phyloP scores from a whole-genome alignment of 2,797 vertebrate genomes.

The Peromyscus nudipes region DNA sequence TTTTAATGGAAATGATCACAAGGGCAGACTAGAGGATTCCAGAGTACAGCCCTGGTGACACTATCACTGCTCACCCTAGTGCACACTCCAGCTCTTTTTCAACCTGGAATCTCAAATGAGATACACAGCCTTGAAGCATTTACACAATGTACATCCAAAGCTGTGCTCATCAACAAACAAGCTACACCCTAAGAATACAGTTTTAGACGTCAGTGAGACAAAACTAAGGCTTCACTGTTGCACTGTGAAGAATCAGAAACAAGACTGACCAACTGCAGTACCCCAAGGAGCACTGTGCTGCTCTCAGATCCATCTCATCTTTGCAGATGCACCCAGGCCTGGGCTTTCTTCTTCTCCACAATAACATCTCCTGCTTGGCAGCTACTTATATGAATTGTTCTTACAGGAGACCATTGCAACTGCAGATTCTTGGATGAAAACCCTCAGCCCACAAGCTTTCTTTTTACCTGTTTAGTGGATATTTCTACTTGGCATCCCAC shows the following conservation, averaged over 20 bases:
- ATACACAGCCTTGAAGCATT: background rate
- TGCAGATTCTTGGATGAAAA: background rate
- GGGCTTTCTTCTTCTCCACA: background rate
- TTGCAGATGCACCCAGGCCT: background rate
- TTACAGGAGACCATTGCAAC: background rate
- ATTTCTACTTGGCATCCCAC: background rate
- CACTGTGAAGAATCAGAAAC: slow-evolving; percentile 23
- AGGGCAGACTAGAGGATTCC: background rate
- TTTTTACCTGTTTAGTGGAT: background rate
- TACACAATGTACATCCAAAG: slow-evolving; percentile 16
- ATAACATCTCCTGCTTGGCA: background rate
- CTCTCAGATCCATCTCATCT: background rate
- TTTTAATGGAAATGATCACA: background rate
- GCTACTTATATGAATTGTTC: background rate
- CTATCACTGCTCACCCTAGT: background rate
- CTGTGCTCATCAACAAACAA: background rate
- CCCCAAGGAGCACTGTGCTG: background rate
- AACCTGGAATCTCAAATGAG: slow-evolving; percentile 43
- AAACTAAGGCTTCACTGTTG: background rate
- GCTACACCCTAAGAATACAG: background rate
- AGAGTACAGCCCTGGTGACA: background rate
- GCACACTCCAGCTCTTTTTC: background rate
- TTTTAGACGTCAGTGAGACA: background rate
- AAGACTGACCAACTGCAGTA: background rate
- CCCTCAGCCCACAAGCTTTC: background rate